Evolutionary conservation across 2,888 invertebrate genomes (phyloP), one percentile per base, ranked within the genome.

Genomic region (Nowickia ferox): DNA sequence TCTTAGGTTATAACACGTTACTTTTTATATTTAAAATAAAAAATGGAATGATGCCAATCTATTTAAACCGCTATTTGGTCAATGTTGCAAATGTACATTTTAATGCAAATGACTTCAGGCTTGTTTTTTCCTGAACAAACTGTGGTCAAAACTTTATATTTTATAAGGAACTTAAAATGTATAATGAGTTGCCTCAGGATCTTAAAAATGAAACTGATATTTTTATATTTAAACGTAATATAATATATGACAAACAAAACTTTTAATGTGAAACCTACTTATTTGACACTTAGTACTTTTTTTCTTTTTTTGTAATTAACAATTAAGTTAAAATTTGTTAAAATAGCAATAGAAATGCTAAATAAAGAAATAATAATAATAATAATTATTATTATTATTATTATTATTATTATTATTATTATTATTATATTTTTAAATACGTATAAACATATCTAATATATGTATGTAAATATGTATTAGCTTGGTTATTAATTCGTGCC

Each of bases 21-120:
- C 30, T 57, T 57, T 57, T 57, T 30, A 30, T 38, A 30, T 57
- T 57, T 57, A 9, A 46, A 66, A 30, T n/a, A 46, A 53, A n/a
- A 61, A 61, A 44, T 15, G 40, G 38, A 69, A 13, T 48, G 30
- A 22, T 38, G 30, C 11, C 69, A 51, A 51, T 4, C 30, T 55
- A 55, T 55, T 55, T 22, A 55, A 55, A 22, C 10, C 55, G 55
- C 10, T 55, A 55, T 55, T 55, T 55, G 22, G 11, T 55, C 4
- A 22, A 55, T 55, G 22, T 55, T 55, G 55, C 10, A 55, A 22
- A 17, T 55, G 55, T 11, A 55, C 55, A 55, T 22, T 22, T 55
- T 22, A 55, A 55, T 55, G 19, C 13, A 9, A 11, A 0, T 22
- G 55, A 22, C 22, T 55, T 55, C 55, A 55, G 10, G 55, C 19